phyloP scores from a whole-genome alignment of 2,888 invertebrate genomes.

The Ischnus inquisitorius region DNA sequence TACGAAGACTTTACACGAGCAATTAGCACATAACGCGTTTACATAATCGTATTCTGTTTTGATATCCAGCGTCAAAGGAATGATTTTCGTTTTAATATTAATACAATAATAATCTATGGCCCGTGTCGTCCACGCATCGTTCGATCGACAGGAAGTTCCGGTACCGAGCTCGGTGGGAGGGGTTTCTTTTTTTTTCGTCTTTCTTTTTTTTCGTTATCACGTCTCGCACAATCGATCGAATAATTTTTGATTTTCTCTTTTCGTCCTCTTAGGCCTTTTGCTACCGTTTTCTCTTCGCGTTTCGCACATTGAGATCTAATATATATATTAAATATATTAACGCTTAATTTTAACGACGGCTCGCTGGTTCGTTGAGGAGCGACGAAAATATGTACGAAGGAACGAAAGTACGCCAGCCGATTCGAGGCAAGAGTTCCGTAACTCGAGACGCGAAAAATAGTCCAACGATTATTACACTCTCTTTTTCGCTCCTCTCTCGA shows the following conservation, averaged over 20 bases:
- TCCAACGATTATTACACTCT: not conserved
- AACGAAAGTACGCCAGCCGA: not conserved
- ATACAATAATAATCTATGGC: slow-evolving; percentile 60
- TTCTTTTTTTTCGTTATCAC: slow-evolving; percentile 8
- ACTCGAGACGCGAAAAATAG: slow-evolving; percentile 6
- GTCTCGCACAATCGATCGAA: slow-evolving; percentile 58
- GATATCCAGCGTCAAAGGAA: slow-evolving; percentile 84
- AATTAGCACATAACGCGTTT: slow-evolving; percentile 80
- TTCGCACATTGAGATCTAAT: slow-evolving; percentile 65
- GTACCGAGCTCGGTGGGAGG: slow-evolving; percentile 39
- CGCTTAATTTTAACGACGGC: slow-evolving; percentile 52
- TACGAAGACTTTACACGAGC: slow-evolving; percentile 81
- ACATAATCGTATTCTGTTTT: slow-evolving; percentile 80
- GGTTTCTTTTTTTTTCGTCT: slow-evolving; percentile 16
- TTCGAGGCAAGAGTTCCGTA: slow-evolving; percentile 9
- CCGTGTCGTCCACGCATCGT: slow-evolving; percentile 60
- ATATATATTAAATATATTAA: slow-evolving; percentile 59
- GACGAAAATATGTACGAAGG: not conserved
- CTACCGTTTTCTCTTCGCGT: slow-evolving; percentile 42
- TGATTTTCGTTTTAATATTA: slow-evolving; percentile 81
- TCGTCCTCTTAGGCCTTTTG: slow-evolving; percentile 48
- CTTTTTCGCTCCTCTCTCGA: slow-evolving; percentile 1
- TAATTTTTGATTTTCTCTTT: slow-evolving; percentile 52
- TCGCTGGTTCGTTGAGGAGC: slow-evolving; percentile 30
- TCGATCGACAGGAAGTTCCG: slow-evolving; percentile 58